Evolutionary conservation across 2,888 invertebrate genomes (phyloP).

Genomic region (Drosophila vallismaia): DNA sequence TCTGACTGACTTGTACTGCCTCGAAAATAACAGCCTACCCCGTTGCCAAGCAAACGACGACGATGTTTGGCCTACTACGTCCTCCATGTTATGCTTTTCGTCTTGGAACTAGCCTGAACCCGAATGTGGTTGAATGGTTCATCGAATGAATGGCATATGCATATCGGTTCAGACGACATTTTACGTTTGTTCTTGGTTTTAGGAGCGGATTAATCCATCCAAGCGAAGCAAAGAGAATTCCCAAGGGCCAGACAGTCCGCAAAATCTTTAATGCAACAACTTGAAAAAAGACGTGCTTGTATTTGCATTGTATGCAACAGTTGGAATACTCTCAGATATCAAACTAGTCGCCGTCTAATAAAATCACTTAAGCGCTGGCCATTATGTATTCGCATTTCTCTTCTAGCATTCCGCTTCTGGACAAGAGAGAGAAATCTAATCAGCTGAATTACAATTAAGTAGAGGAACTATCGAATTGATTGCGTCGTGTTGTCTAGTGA

Average conservation of each 20-base stretch:
- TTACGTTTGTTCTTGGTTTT: neutral
- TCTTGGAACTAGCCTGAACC: no score
- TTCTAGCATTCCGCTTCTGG: constrained; percentile 21
- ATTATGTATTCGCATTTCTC: neutral
- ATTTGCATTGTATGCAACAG: neutral
- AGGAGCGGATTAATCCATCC: constrained; percentile 4
- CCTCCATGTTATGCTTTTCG: neutral
- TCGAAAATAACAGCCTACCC: neutral
- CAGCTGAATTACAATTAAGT: constrained; percentile 52
- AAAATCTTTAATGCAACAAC: neutral
- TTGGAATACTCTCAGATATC: neutral
- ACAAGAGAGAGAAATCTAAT: constrained; percentile 63
- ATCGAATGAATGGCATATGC: neutral
- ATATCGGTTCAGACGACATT: constrained; percentile 6
- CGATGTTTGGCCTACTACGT: neutral
- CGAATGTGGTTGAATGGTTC: constrained; percentile 3
- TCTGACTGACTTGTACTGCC: neutral
- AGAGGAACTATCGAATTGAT: constrained; percentile 9
- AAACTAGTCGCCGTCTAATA: neutral
- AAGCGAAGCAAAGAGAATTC: neutral
- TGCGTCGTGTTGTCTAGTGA: constrained; percentile 26
- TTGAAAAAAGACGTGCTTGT: neutral
- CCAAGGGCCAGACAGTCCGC: neutral
- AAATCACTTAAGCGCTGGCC: neutral
- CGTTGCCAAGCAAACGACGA: neutral